These are phyloP conservation scores for Triplophysa tibetana DNA, from an alignment of 2,113 vertebrate genomes.

Conservation along the genomic window DNA sequence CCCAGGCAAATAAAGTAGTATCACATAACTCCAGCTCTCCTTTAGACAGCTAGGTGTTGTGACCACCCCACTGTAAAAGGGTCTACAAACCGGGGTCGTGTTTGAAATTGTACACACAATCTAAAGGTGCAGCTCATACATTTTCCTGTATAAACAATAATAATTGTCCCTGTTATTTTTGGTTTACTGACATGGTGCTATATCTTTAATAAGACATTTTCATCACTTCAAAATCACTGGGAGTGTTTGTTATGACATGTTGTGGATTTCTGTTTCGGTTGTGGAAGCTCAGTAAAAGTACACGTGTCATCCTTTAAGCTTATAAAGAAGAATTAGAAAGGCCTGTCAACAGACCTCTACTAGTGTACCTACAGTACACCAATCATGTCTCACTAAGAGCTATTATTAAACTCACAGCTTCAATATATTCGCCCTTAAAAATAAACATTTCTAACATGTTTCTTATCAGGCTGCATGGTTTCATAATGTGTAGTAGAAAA, in stretches of 20 bases:
- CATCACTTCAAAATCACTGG: background rate
- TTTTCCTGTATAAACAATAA: background rate
- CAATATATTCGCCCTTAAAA: slow-evolving; percentile 34
- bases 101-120: background rate
- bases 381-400: slow-evolving; percentile 39
- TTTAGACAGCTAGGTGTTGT: background rate
- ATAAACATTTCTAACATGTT: too few species aligned
- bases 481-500: too few species aligned
- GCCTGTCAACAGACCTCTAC: slow-evolving; percentile 44
- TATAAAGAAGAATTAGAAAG: slow-evolving; percentile 62
- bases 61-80: background rate
- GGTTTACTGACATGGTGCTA: background rate
- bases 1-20: background rate
- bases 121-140: background rate
- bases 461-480: too few species aligned
- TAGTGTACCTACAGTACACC: slow-evolving; percentile 11
- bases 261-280: slow-evolving; percentile 9
- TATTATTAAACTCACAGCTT: slow-evolving; percentile 65
- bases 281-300: slow-evolving; percentile 31
- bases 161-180: background rate
- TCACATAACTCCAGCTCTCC: slow-evolving; percentile 21
- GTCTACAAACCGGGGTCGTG: background rate
- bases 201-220: slow-evolving; percentile 11
- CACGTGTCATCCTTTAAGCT: slow-evolving; percentile 59
- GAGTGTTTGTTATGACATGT: background rate